Conservation (phyloP, 2,113 vertebrate genomes). For the Crotalus horridus region DNA sequence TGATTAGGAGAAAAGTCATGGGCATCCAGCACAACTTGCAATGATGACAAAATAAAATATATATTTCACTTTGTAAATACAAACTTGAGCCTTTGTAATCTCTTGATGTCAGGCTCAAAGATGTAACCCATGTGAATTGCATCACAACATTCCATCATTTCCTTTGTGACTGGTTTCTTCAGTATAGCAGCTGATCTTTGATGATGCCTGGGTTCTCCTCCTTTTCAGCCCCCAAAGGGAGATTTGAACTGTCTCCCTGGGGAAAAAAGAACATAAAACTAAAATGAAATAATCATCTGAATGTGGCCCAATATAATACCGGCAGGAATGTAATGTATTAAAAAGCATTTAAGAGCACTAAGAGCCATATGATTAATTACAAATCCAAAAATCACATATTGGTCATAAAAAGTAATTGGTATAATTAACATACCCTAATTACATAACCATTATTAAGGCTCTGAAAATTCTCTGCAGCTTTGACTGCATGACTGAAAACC, state of each 20-base stretch:
- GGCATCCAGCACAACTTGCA: background rate
- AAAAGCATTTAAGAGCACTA: background rate
- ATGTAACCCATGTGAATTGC: background rate
- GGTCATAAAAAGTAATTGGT: slow-evolving; percentile 16
- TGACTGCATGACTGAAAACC: background rate
- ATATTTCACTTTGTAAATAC: background rate
- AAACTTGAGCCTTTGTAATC: background rate
- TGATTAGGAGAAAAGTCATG: background rate
- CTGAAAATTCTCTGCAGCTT: slow-evolving; percentile 1
- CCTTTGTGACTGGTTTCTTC: background rate
- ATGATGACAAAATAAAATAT: background rate
- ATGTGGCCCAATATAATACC: background rate
- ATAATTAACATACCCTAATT: slow-evolving; percentile 30
- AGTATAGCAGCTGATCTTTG: background rate
- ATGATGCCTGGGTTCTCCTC: background rate
- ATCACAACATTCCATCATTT: background rate
- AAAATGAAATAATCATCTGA: slow-evolving; percentile 2
- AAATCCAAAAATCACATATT: background rate
- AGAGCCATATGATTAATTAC: slow-evolving; percentile 16
- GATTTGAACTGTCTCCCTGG: background rate
- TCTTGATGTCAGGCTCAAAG: background rate
- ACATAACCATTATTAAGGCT: background rate
- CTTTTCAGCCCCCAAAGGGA: background rate
- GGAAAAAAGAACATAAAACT: slow-evolving; percentile 4
- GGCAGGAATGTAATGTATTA: background rate